Evolutionary conservation across 2,888 invertebrate species (phyloP).

Genomic region (Chaetoderma sp.): DNA sequence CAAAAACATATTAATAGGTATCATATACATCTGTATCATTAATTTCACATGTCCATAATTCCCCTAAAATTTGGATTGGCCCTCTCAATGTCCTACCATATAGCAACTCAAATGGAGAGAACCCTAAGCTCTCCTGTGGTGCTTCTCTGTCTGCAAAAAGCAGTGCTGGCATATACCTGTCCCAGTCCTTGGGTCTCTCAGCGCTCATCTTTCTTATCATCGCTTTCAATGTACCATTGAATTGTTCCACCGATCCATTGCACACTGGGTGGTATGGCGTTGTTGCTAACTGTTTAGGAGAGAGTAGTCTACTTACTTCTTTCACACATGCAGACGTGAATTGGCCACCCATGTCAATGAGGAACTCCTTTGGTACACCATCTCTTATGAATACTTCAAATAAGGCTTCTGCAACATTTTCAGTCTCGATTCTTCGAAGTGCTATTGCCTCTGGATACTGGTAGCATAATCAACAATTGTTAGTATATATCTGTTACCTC

Average conservation of each 20-base stretch:
- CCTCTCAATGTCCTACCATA: constrained; percentile 28
- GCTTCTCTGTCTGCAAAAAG: constrained; percentile 15
- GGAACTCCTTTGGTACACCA: constrained; percentile 33
- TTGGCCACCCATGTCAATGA: constrained; percentile 37
- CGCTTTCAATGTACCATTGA: constrained; percentile 28
- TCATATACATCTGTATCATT: not conserved
- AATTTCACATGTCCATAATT: constrained; percentile 30
- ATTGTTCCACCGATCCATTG: constrained; percentile 33
- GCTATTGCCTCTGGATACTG: constrained; percentile 31
- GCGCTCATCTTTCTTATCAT: no score
- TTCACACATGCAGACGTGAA: constrained; percentile 35
- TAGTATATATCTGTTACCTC: constrained; percentile 36
- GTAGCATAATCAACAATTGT: constrained; percentile 34
- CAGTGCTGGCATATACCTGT: not conserved
- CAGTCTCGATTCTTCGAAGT: constrained; percentile 26
- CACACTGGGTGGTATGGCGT: constrained; percentile 32
- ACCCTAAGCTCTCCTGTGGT: constrained; percentile 12
- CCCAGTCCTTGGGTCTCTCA: no score
- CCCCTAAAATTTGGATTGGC: constrained; percentile 26
- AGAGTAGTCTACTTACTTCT: constrained; percentile 27
- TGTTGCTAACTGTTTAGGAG: constrained; percentile 23
- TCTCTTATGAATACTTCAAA: constrained; percentile 25
- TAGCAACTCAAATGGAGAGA: no score
- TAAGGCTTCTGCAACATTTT: constrained; percentile 37
- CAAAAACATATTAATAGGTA: constrained; percentile 7